Base-by-base conservation (phyloP, 2,113 vertebrate species). In the Gnathonemus echidnorhynchus region DNA sequence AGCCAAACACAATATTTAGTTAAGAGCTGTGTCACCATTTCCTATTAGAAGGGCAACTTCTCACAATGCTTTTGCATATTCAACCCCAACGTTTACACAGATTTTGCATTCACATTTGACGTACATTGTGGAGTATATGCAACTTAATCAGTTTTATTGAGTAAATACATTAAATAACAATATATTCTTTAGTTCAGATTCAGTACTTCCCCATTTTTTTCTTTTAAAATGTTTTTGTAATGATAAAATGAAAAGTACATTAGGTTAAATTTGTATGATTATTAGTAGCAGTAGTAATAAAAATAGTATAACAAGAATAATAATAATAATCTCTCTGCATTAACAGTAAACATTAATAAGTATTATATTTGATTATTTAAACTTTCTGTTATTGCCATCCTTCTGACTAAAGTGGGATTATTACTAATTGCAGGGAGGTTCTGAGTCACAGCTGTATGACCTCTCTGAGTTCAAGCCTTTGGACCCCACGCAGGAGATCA, bases 401-500 rank as follows among this genome's bases (percentile, higher is more conserved):
- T 80, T 80, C 74, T 80, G 35, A 80, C 35, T 42, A 21, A 80
- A 19, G 74, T 42, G 74, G 74, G 31, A 17, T 80, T 80, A 80
- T 42, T 89, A 7, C 19, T 86, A 91, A 17, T 86, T 66, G 3
- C 24, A 97, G 96, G 90, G 21, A 52, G 91, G 89, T 88, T 91
- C 91, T 95, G 3, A 90, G 7, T 91, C 95, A 87, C 93, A 92
- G 83, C 91, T 97, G 21, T 97, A 96, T 91, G 94, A 96, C 42
- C 66, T 96, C 0, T 95, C 96, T 3, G 96, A 97, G 48, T 99
- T 99, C 90, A 93, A 89, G n/a, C 98, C 98, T 1, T 50, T 98
- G 92, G 98, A 99, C 91, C 97, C 98, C 0, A 98, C 98, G 0
- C 98, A 99, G 92, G 98, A 99, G 74, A 96, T 97, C 24, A 99